Percentiles rank a stretch among this genome's conserved stretches.
phyloP scores from a whole-genome alignment of 2,797 vertebrate species.

The Xenops minutus region DNA sequence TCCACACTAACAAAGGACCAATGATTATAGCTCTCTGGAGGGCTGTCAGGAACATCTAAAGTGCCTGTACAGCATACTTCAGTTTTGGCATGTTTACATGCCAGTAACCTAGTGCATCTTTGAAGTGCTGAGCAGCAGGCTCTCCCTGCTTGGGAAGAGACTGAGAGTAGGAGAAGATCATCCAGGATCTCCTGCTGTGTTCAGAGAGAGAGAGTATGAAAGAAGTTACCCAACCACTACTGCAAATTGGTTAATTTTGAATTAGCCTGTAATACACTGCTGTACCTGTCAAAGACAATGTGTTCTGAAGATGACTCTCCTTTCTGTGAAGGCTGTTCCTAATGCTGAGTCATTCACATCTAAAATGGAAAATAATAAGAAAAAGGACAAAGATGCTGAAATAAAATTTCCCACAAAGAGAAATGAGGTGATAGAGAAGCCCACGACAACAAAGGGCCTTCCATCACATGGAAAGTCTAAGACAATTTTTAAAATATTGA shows the following conservation, averaged over 20 bases:
- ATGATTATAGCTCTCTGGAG: background rate
- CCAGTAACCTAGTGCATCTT: background rate
- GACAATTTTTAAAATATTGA: background rate
- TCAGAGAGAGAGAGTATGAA: background rate
- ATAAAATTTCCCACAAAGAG: background rate
- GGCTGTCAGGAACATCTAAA: background rate
- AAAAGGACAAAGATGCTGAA: background rate
- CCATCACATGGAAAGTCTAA: background rate
- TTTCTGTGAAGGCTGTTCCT: background rate
- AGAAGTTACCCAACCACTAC: background rate
- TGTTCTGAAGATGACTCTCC: background rate
- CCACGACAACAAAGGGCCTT: accelerated
- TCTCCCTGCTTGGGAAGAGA: background rate
- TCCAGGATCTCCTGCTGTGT: background rate
- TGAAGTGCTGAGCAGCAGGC: background rate
- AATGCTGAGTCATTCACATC: background rate
- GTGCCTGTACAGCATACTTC: background rate
- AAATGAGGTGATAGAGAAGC: background rate
- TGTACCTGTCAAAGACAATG: background rate
- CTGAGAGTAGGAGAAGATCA: background rate
- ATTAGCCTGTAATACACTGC: background rate
- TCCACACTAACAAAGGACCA: background rate
- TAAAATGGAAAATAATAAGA: background rate
- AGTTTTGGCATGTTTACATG: background rate
- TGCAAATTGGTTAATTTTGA: background rate